A percentile compares a stretch with the other conserved stretches of the same genome.
Evolutionary conservation across 2,888 invertebrate genomes (phyloP).

Genomic region (Tachina fera): DNA sequence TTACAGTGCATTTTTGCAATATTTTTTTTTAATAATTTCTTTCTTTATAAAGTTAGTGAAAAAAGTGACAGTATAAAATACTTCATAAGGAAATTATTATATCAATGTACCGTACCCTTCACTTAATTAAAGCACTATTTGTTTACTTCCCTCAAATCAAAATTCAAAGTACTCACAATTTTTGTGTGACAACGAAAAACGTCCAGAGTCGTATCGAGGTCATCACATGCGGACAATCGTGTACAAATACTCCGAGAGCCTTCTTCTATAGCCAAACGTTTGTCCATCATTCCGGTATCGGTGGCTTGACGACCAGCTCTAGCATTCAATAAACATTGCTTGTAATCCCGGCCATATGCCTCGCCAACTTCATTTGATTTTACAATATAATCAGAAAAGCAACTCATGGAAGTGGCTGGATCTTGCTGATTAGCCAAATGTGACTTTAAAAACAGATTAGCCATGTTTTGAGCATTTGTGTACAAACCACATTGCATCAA

Average conservation of each 20-base stretch:
- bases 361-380: slow-evolving; percentile 75
- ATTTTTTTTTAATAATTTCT: too few species aligned
- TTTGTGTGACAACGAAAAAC: slow-evolving; percentile 77
- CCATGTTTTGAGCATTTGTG: slow-evolving; percentile 74
- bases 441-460: slow-evolving; percentile 76
- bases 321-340: slow-evolving; percentile 72
- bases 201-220: slow-evolving; percentile 74
- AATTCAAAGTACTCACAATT: slow-evolving; percentile 74
- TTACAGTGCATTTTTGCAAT: too few species aligned
- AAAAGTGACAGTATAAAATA: too few species aligned
- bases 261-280: slow-evolving; percentile 72
- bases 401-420: slow-evolving; percentile 75
- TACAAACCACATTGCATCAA: slow-evolving; percentile 14
- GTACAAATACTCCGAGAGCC: slow-evolving; percentile 73
- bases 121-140: too few species aligned
- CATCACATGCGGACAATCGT: slow-evolving; percentile 72
- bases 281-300: slow-evolving; percentile 73
- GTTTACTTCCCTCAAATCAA: too few species aligned
- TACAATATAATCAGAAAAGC: slow-evolving; percentile 77
- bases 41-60: too few species aligned
- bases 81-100: too few species aligned
- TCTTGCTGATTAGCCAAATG: slow-evolving; percentile 74
- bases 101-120: too few species aligned
- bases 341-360: slow-evolving; percentile 75
- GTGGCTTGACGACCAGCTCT: slow-evolving; percentile 73